Base-by-base conservation (phyloP, 1,140 invertebrate species). In the Tribolium madens region DNA sequence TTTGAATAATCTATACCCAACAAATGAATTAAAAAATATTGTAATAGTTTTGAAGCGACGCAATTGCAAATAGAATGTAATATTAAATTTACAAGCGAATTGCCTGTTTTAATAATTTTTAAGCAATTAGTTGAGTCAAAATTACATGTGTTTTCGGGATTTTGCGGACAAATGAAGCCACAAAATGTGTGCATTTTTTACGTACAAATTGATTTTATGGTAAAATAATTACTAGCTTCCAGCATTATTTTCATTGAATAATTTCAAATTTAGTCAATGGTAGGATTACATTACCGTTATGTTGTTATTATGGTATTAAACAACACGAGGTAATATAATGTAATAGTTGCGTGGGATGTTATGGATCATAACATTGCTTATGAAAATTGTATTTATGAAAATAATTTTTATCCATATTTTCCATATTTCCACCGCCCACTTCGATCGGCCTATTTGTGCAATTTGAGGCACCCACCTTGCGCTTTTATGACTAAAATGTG, bases 401-500 rank as follows among this genome's bases (percentile, higher is more conserved):
- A n/a, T n/a, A n/a, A n/a, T n/a, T n/a, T n/a, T n/a, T n/a, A n/a
- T n/a, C n/a, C n/a, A n/a, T n/a, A n/a, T n/a, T n/a, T n/a, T n/a
- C n/a, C n/a, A n/a, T n/a, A n/a, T n/a, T n/a, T n/a, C n/a, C n/a
- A n/a, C n/a, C n/a, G n/a, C n/a, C 36, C 36, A 42, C 36, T 42
- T 4, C 36, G 36, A 42, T 42, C 36, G 36, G 36, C 3, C 1
- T n/a, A 1, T 42, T 42, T 42, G 36, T 42, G 9, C n/a, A 42
- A 42, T 42, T 42, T 42, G 26, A n/a, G n/a, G 36, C 36, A 9
- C 36, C 36, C 36, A 42, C 36, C 36, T 42, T 31, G 15, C 47
- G 47, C 47, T 50, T 50, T 21, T 42, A n/a, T 42, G 36, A 42
- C 36, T 42, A 42, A 42, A 42, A 42, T 50, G 48, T 57, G 52